Base-by-base conservation (phyloP, 2,888 invertebrate genomes). In the Sisyra terminalis region DNA sequence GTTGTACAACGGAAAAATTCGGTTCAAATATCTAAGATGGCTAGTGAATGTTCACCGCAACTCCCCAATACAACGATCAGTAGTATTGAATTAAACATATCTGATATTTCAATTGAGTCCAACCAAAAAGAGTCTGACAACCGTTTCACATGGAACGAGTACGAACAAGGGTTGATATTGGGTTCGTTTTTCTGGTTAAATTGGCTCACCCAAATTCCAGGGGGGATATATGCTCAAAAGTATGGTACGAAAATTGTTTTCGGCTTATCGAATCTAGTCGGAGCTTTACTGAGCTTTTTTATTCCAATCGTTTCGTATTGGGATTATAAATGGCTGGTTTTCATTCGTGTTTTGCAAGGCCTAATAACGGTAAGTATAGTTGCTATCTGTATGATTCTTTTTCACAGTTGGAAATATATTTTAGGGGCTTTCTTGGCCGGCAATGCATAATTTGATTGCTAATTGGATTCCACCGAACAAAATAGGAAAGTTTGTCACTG, bases 381-480 rank as follows among this genome's bases (percentile, higher is more conserved):
- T n/a, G n/a, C n/a, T n/a, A n/a, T n/a, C n/a, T n/a, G n/a, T n/a
- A n/a, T n/a, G n/a, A n/a, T n/a, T n/a, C 10, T 7, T 30, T 30
- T 42, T 30, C 8, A 11, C 34, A 11, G 42, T 38, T 48, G n/a
- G n/a, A n/a, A n/a, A n/a, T n/a, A n/a, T 47, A 41, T 50, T 55
- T 35, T 45, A 76, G 75, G 76, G 76, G 3, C 67, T 76, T 16
- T 65, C 73, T 3, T 84, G 81, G 73, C 85, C 85, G 2, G 72
- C 81, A 2, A 81, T 84, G 79, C 81, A 85, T 56, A 67, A 77
- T 16, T 67, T 87, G 66, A 78, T 82, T 47, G 80, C 82, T 0
- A 71, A 75, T 50, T 87, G 87, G 87, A 82, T 86, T 41, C 86
- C 86, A n/a, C 79, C 81, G 0, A 68, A 79, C 48, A 86, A 88